Conservation (phyloP, 2,888 invertebrate genomes). For the Pherbina coryleti region DNA sequence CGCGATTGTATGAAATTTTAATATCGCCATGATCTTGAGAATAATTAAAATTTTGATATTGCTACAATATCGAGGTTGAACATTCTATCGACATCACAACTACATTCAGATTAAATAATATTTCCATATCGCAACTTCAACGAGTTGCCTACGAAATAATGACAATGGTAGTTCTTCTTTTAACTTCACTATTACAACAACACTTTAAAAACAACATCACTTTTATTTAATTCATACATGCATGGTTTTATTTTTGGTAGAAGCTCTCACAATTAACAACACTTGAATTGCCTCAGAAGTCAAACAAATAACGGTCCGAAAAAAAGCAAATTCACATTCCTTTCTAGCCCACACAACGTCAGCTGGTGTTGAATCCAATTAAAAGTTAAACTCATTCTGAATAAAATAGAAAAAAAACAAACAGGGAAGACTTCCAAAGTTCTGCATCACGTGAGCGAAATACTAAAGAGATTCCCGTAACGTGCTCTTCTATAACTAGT, state of each 20-base stretch:
- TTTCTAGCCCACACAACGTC: not conserved
- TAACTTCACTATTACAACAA: no score
- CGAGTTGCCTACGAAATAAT: no score
- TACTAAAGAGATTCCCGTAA: not conserved
- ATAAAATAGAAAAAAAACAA: not conserved
- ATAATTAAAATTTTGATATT: no score
- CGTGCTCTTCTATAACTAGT: not conserved
- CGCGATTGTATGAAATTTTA: no score
- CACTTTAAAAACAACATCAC: no score
- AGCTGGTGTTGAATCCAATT: conserved; percentile 35
- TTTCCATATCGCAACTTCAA: no score
- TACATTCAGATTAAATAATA: no score
- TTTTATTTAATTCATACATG: not conserved
- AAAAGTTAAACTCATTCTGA: conserved; percentile 32
- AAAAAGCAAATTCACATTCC: not conserved
- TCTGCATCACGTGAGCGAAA: conserved; percentile 20
- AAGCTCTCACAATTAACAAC: not conserved
- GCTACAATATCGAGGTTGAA: no score
- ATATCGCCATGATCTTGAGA: no score
- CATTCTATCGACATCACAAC: no score
- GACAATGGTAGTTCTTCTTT: no score
- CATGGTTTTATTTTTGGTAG: not conserved
- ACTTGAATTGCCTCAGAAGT: not conserved
- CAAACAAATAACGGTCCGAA: not conserved
- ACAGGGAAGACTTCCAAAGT: not conserved